Base-by-base conservation (phyloP, 2,888 invertebrate species). In the Chironomus riparius region DNA sequence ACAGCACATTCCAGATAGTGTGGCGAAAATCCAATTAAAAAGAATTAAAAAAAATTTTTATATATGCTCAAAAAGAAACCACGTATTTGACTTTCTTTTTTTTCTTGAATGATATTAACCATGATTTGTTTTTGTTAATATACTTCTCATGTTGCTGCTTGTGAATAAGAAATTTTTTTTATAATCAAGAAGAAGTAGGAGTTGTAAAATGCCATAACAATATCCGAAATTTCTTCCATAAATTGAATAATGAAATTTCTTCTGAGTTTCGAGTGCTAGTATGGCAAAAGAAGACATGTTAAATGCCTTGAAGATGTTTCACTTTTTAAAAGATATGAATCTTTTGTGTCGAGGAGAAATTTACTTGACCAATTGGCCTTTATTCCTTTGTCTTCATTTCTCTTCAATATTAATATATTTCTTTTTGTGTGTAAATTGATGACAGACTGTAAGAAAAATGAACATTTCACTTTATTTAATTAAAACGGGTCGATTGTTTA, bases 21-120 rank as follows among this genome's bases (percentile, higher is more conserved):
- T 21, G 65, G 22, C 22, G 22, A 65, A 65, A 65, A 65, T 65
- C 24, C 65, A 65, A 65, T 65, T 65, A 56, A 56, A 18, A 56
- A 15, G 38, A 65, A 65, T 65, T 65, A 56, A 56, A 56, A 56
- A 15, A 15, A 15, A 15, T 50, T n/a, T n/a, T n/a, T n/a, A 18
- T 56, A 7, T 38, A 38, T 56, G 56, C 7, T n/a, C 15, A 56
- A 13, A 65, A 21, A 13, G 22, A 10, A 22, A 65, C 65, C 73
- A 47, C 65, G 62, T 28, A 65, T 74, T 74, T 74, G 74, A 74
- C 74, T 74, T 74, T 74, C 74, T 74, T 74, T 74, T 74, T 74
- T 68, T 65, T 72, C 62, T 24, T 72, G 72, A 71, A 71, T 71
- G 71, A 56, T 62, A 62, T 62, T 62, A 38, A 72, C 18, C 47